phyloP scores from a whole-genome alignment of 1,140 invertebrate species.

The Cecropterus lyciades region DNA sequence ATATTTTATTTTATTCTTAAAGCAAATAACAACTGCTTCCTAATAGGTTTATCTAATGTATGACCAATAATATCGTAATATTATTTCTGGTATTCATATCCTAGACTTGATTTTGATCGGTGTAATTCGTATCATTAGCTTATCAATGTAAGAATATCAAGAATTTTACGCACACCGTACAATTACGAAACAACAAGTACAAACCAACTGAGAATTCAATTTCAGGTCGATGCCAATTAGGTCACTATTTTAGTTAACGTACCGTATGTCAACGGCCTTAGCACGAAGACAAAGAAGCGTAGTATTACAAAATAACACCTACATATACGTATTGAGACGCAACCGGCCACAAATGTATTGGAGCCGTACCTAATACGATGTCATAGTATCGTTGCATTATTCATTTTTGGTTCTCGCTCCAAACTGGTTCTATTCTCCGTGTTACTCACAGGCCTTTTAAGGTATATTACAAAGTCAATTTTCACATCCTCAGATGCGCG shows the following conservation, averaged over 20 bases:
- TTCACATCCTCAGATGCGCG: neutral
- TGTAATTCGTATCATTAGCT: too few species aligned
- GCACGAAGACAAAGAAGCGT: slow-evolving; percentile 9
- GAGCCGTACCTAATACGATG: slow-evolving; percentile 8
- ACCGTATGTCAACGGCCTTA: slow-evolving; percentile 24
- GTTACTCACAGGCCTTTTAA: slow-evolving; percentile 16
- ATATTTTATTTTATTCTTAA: too few species aligned
- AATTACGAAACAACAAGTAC: slow-evolving; percentile 1
- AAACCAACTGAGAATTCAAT: slow-evolving; percentile 16
- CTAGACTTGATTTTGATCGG: too few species aligned
- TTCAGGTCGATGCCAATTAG: slow-evolving; percentile 9
- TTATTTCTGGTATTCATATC: too few species aligned
- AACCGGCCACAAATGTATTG: slow-evolving; percentile 17
- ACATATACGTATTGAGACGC: slow-evolving; percentile 17
- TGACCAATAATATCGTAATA: too few species aligned
- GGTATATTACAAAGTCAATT: slow-evolving; percentile 6
- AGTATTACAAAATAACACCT: slow-evolving; percentile 33
- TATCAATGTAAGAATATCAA: neutral
- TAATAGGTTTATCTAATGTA: too few species aligned
- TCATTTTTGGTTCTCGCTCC: slow-evolving; percentile 4
- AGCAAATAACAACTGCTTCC: too few species aligned
- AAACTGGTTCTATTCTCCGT: slow-evolving; percentile 14
- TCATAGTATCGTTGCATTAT: slow-evolving; percentile 11
- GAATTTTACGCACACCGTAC: neutral
- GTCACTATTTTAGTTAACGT: slow-evolving; percentile 15